Conservation (phyloP, 1,140 invertebrate genomes). For the Atopsyche davidsoni region DNA sequence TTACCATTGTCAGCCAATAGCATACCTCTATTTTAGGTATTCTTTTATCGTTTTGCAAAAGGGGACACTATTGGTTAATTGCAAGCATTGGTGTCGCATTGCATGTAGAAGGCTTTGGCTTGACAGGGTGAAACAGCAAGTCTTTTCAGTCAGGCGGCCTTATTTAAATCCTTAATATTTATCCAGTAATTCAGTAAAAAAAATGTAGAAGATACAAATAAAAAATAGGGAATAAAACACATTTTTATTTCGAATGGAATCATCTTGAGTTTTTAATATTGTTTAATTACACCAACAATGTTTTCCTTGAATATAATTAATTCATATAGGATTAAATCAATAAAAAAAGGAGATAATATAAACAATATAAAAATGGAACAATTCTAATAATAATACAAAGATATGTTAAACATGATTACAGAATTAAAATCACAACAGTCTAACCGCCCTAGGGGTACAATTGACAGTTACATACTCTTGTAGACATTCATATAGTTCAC, state of each 20-base stretch:
- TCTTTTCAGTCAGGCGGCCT: too few species aligned
- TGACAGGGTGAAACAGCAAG: too few species aligned
- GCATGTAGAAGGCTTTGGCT: too few species aligned
- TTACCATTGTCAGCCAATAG: too few species aligned
- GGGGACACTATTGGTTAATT: too few species aligned
- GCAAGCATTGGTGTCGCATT: too few species aligned
- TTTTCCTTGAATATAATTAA: constrained; percentile 28
- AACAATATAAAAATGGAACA: constrained; percentile 30
- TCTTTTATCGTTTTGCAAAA: too few species aligned
- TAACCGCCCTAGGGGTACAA: constrained; percentile 10
- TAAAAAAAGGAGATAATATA: constrained; percentile 25
- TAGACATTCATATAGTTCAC: constrained; percentile 13
- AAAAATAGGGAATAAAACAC: constrained; percentile 15
- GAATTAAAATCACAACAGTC: constrained; percentile 25
- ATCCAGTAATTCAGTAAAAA: too few species aligned
- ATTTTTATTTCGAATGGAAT: constrained; percentile 26
- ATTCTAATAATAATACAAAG: constrained; percentile 26
- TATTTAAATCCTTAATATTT: too few species aligned
- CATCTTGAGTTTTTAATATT: constrained; percentile 30
- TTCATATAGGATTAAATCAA: constrained; percentile 27
- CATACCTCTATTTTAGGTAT: too few species aligned
- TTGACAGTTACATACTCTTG: constrained; percentile 18
- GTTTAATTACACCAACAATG: constrained; percentile 31
- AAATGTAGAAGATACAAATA: too few species aligned
- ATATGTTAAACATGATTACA: constrained; percentile 22